Evolutionary conservation across 2,888 invertebrate species (phyloP), one percentile per base, ranked within the genome.

Genomic region (Protophormia terraenovae): DNA sequence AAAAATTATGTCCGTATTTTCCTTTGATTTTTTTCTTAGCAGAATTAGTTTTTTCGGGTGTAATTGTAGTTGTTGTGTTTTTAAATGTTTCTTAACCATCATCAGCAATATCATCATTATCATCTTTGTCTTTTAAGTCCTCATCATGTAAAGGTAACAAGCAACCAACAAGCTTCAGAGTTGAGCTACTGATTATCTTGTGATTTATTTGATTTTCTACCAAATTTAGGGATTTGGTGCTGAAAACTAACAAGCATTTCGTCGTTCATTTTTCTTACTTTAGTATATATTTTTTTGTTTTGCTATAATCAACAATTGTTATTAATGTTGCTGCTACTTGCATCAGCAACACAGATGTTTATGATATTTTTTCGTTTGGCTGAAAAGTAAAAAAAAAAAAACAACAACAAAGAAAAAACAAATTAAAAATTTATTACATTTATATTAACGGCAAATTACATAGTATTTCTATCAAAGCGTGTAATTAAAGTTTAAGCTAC

Each of bases 121-220:
- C 45, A 66, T 76, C 66, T 53, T 62, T 55, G 64, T 45, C 19
- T 38, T 29, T 71, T n/a, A 41, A 35, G 35, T 62, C 76, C 60
- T 55, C 76, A 66, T 47, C 66, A 78, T 69, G 27, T 24, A 10
- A 67, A 66, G 41, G 72, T 66, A 73, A 58, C 10, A 62, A 66
- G 14, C 16, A 66, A 62, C 29, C 50, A 38, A 35, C 35, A 27
- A 27, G 53, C 75, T 64, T 71, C 62, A 62, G 7, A 47, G 73
- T 47, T 73, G 27, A 73, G 71, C 62, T 60, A 58, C 86, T 87
- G 87, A 87, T 88, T 87, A 88, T 88, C 87, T 87, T 76, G 87
- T 86, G 86, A 88, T 88, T 88, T 88, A 87, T 88, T 86, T 87
- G 86, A 88, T 85, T 86, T 84, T 82, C 78, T 85, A 71, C 83